A percentile compares a stretch with the other conserved stretches of the same genome.
phyloP scores from a whole-genome alignment of 2,888 invertebrate genomes.

The Agrochola litura region DNA sequence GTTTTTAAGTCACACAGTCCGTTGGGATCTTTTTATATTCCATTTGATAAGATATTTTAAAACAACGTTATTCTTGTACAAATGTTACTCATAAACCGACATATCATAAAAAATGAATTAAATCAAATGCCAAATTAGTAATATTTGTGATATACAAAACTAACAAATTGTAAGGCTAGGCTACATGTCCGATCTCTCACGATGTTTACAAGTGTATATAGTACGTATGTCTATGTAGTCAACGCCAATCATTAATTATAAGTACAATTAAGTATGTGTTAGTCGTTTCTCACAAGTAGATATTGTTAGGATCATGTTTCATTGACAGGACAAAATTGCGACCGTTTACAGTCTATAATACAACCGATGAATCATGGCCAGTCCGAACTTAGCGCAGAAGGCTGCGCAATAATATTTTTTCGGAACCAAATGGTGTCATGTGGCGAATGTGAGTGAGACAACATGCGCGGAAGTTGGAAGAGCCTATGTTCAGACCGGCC shows the following conservation, averaged over 20 bases:
- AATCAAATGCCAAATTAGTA: conserved; percentile 64
- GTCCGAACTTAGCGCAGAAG: neutral
- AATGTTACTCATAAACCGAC: conserved; percentile 35
- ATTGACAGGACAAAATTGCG: neutral
- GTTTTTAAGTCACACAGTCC: conserved; percentile 39
- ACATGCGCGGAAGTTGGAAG: neutral
- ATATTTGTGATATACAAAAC: conserved; percentile 53
- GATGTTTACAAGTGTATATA: conserved; percentile 50
- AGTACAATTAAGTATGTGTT: conserved; percentile 57
- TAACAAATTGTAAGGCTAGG: conserved; percentile 52
- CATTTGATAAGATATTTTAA: conserved; percentile 42
- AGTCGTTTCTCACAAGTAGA: conserved; percentile 36
- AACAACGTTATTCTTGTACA: conserved; percentile 45
- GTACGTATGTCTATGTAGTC: conserved; percentile 53
- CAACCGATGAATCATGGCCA: neutral
- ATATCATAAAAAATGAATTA: conserved; percentile 49
- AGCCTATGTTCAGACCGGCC: neutral
- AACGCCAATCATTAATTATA: conserved; percentile 44
- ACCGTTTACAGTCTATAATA: neutral
- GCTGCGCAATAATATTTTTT: too few relatives aligned
- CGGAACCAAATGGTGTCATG: neutral
- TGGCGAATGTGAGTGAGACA: neutral
- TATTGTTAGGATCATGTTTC: neutral
- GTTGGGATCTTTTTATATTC: conserved; percentile 47
- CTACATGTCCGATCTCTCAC: conserved; percentile 59